Conservation (phyloP, 2,888 invertebrate genomes). For the Myathropa florea region DNA sequence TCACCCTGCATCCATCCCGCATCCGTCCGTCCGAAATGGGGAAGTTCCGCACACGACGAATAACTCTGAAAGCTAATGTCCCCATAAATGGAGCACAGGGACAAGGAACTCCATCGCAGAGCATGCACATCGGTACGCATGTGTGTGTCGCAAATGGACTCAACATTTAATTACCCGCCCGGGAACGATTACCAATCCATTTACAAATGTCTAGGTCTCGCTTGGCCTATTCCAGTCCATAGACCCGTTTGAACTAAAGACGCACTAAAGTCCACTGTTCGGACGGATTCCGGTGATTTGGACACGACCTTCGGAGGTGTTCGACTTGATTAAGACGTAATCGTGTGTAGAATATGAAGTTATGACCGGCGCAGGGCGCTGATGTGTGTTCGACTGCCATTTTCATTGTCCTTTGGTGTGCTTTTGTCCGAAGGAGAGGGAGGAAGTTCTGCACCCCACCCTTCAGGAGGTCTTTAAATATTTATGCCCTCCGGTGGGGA, state of each 20-base stretch:
- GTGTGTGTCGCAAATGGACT: slow-evolving; percentile 20
- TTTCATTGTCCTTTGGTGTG: background rate
- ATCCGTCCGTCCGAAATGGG: background rate
- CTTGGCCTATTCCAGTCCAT: slow-evolving; percentile 12
- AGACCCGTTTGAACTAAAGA: background rate
- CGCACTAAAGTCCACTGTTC: background rate
- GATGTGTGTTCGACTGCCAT: background rate
- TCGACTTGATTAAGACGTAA: background rate
- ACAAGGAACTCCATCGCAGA: background rate
- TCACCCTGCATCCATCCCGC: background rate
- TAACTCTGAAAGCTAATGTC: background rate
- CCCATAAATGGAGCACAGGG: background rate
- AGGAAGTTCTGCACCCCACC: too few relatives aligned
- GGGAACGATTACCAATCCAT: slow-evolving; percentile 38
- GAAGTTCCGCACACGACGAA: background rate
- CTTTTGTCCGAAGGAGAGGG: too few relatives aligned
- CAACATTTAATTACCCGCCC: slow-evolving; percentile 36
- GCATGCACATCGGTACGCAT: background rate
- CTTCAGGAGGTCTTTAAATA: background rate
- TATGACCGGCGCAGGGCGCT: background rate
- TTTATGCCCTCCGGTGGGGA: background rate
- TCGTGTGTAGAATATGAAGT: background rate
- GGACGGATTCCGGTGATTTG: background rate
- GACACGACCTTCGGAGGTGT: background rate
- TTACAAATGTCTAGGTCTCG: slow-evolving; percentile 25